These are phyloP conservation scores for Indri indri DNA, from an alignment of 2,113 vertebrate genomes.

Conservation along the genomic window DNA sequence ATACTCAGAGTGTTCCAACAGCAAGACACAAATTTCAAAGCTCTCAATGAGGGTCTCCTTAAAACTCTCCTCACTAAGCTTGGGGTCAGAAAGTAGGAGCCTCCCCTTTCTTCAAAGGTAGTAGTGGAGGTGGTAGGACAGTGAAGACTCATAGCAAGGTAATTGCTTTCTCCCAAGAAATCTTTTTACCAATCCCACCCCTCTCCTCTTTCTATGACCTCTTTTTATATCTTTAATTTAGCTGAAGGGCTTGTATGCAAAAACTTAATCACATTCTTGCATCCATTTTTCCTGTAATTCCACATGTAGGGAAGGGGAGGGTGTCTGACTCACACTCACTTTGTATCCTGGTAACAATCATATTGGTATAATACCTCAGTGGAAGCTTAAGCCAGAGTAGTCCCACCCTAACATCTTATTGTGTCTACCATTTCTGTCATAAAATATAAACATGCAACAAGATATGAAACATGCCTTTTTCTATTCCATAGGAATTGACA, in stretches of 20 bases:
- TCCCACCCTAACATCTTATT: neutral
- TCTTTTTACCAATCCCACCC: neutral
- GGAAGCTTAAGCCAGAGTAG: neutral
- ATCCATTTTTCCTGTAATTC: neutral
- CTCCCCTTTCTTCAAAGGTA: neutral
- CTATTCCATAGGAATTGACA: neutral
- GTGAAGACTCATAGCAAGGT: neutral
- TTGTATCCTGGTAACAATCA: neutral
- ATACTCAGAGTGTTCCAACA: neutral
- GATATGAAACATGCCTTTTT: neutral
- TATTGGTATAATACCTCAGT: neutral
- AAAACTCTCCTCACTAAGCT: neutral
- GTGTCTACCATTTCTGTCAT: neutral
- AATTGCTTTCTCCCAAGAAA: neutral
- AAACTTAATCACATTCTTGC: neutral
- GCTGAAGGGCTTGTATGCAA: neutral
- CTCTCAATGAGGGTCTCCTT: accelerated
- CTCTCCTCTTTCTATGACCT: neutral
- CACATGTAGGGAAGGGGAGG: neutral
- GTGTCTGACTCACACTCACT: neutral
- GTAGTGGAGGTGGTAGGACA: neutral
- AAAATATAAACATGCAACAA: neutral
- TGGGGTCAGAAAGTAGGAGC: neutral
- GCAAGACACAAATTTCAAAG: neutral
- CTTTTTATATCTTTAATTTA: neutral